Conservation (phyloP, 2,888 invertebrate genomes). For the Myopa testacea region DNA sequence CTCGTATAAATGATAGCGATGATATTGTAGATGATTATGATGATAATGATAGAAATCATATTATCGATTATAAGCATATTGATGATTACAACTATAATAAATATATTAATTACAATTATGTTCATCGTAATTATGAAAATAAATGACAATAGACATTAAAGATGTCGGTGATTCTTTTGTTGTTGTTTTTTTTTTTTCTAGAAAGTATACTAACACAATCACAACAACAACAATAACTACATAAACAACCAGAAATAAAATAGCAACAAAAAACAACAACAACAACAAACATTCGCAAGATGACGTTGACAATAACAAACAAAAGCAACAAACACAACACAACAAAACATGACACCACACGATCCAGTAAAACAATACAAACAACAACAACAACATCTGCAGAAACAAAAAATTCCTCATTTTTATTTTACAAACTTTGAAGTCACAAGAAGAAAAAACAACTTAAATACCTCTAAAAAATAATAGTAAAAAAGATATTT, state of each 20-base stretch:
- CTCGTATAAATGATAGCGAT: neutral
- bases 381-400: neutral
- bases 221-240: neutral
- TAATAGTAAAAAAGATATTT: neutral
- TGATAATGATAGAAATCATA: constrained; percentile 4
- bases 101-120: neutral
- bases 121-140: neutral
- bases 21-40: neutral
- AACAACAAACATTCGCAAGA: neutral
- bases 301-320: neutral
- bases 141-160: no score
- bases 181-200: no score
- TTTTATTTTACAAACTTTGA: neutral
- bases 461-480: no score
- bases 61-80: neutral
- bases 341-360: neutral
- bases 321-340: neutral
- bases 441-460: neutral
- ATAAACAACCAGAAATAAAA: neutral
- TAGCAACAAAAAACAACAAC: neutral
- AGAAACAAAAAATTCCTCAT: neutral
- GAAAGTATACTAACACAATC: no score
- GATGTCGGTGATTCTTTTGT: no score
- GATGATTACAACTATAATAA: neutral
- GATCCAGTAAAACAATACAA: neutral